Conservation (phyloP, 2,797 vertebrate species). For the Malacoraja senta region DNA sequence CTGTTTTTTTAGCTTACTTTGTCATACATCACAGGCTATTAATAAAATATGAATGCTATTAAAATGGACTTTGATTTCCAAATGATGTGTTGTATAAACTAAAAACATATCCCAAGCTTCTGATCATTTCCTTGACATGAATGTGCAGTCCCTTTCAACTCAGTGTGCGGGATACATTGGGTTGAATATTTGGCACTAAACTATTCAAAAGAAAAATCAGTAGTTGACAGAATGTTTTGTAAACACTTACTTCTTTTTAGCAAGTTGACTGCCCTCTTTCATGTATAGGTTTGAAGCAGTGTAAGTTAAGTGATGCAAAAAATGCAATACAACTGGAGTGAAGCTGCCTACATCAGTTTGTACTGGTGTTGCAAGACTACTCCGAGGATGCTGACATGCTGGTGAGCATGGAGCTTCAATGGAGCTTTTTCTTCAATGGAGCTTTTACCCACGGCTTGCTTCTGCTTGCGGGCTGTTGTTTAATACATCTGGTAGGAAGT, state of each 20-base stretch:
- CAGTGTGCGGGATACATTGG: background rate
- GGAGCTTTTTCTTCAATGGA: background rate
- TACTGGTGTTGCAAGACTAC: background rate
- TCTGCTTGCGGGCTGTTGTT: background rate
- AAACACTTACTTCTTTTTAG: background rate
- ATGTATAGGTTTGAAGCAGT: background rate
- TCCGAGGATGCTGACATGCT: background rate
- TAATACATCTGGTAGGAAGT: background rate
- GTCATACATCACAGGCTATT: no score
- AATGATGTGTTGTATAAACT: background rate
- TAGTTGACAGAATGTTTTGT: background rate
- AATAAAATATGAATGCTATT: slow-evolving; percentile 14
- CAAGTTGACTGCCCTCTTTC: background rate
- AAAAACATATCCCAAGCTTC: background rate
- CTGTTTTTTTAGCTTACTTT: background rate
- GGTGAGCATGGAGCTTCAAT: background rate
- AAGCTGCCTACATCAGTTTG: background rate
- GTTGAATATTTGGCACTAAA: background rate
- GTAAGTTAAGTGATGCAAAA: background rate
- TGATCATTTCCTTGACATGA: background rate
- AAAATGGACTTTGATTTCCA: background rate
- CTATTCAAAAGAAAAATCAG: background rate
- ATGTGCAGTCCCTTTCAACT: background rate
- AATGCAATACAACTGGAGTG: background rate
- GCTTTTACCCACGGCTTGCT: background rate